Evolutionary conservation across 1,140 invertebrate species (phyloP).

Genomic region (Macrobrachium rosenbergii): DNA sequence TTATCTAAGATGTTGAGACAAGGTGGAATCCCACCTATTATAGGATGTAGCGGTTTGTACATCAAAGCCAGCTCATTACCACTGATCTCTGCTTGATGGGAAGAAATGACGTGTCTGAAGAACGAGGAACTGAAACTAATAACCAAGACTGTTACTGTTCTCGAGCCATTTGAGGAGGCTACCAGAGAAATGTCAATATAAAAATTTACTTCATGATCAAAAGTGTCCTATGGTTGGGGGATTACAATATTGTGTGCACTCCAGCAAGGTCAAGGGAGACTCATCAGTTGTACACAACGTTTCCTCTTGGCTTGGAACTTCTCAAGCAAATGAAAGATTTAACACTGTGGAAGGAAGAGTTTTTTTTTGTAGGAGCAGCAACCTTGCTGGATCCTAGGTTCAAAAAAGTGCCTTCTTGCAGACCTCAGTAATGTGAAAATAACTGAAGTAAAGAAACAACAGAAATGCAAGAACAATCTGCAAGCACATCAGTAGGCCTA

Average conservation of each 20-base stretch:
- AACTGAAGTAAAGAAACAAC: slow-evolving; percentile 4
- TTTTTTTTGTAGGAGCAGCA: slow-evolving; percentile 19
- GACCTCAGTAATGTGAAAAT: not conserved
- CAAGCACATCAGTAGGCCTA: no score
- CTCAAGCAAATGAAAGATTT: slow-evolving; percentile 11
- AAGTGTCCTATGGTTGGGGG: slow-evolving; percentile 1
- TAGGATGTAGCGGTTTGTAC: slow-evolving; percentile 17
- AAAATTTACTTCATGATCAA: slow-evolving; percentile 23
- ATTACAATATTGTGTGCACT: not conserved
- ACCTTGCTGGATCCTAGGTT: slow-evolving; percentile 28
- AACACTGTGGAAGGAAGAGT: not conserved
- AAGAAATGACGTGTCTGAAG: not conserved
- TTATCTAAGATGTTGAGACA: slow-evolving; percentile 34
- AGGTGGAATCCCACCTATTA: slow-evolving; percentile 23
- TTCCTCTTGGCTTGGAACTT: slow-evolving; percentile 1
- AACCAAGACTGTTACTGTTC: not conserved
- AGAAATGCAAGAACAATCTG: not conserved
- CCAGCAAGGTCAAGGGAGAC: no score
- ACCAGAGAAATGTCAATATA: slow-evolving; percentile 20
- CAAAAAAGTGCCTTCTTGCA: slow-evolving; percentile 7
- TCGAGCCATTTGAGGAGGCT: slow-evolving; percentile 16
- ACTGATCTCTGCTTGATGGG: slow-evolving; percentile 27
- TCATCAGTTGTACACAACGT: not conserved
- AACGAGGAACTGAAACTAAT: slow-evolving; percentile 24
- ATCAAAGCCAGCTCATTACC: slow-evolving; percentile 18